A percentile compares a stretch with the other conserved stretches of the same genome.
These are phyloP conservation scores for Serinus canaria DNA, from an alignment of 2,113 vertebrate genomes.

Conservation along the genomic window DNA sequence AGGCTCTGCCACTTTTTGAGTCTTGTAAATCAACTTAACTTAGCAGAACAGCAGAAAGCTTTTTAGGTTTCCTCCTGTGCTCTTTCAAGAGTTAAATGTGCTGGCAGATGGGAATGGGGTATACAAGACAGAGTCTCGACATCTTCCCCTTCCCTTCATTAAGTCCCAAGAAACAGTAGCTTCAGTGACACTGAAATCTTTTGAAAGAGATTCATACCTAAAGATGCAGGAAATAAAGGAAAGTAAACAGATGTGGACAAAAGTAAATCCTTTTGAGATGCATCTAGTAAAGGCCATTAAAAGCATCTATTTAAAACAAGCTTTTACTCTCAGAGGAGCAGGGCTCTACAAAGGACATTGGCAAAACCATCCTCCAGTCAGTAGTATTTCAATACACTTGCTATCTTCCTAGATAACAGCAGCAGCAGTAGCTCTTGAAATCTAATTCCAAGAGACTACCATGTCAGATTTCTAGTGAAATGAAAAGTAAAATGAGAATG, in stretches of 20 bases:
- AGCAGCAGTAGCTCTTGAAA: background rate
- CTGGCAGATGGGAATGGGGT: background rate
- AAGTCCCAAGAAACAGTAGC: background rate
- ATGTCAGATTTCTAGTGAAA: background rate
- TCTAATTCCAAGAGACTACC: background rate
- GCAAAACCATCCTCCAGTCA: background rate
- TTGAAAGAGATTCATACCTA: background rate
- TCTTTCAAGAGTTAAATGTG: conserved; percentile 17
- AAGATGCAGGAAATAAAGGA: background rate
- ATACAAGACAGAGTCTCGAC: background rate
- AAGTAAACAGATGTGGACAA: background rate
- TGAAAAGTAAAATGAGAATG: background rate
- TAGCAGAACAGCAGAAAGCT: background rate
- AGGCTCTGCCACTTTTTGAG: background rate
- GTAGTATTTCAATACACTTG: background rate
- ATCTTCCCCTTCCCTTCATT: background rate
- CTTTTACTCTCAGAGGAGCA: background rate
- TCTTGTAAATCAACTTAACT: background rate
- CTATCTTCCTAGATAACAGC: background rate
- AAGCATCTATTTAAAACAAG: background rate
- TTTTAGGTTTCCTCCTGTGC: conserved; percentile 1
- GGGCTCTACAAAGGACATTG: background rate
- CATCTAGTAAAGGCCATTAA: background rate
- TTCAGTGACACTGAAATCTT: background rate
- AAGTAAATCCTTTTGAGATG: background rate